Conservation (phyloP, 2,888 invertebrate genomes). For the Lysandra coridon region DNA sequence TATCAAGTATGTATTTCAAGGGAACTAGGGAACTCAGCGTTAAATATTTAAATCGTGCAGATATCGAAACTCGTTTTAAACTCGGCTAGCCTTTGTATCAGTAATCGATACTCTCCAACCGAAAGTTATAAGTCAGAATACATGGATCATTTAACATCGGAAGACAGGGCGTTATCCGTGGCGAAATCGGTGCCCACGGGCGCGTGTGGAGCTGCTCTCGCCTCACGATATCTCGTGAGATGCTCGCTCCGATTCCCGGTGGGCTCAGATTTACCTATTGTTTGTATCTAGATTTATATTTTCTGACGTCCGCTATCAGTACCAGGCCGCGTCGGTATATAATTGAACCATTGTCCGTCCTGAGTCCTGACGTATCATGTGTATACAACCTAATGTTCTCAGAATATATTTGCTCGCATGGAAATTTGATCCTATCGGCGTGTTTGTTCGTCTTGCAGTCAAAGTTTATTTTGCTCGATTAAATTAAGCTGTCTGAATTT, state of each 20-base stretch:
- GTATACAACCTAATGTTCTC: neutral
- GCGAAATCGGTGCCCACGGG: constrained; percentile 31
- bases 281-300: constrained; percentile 24
- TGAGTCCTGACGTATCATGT: neutral
- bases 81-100: constrained; percentile 19
- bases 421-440: neutral
- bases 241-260: constrained; percentile 32
- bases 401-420: neutral
- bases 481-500: neutral
- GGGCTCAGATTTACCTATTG: constrained; percentile 32
- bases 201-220: constrained; percentile 30
- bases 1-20: neutral
- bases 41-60: constrained; percentile 17
- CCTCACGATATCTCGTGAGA: constrained; percentile 34
- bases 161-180: constrained; percentile 32
- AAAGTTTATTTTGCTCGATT: neutral
- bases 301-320: neutral
- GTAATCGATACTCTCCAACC: constrained; percentile 25
- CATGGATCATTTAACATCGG: constrained; percentile 35
- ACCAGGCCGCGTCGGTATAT: neutral
- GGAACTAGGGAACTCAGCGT: neutral
- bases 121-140: constrained; percentile 40
- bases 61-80: constrained; percentile 7
- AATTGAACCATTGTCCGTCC: neutral
- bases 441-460: neutral